These are phyloP conservation scores for Oligia strigilis DNA, from an alignment of 2,888 invertebrate genomes.

Conservation along the genomic window DNA sequence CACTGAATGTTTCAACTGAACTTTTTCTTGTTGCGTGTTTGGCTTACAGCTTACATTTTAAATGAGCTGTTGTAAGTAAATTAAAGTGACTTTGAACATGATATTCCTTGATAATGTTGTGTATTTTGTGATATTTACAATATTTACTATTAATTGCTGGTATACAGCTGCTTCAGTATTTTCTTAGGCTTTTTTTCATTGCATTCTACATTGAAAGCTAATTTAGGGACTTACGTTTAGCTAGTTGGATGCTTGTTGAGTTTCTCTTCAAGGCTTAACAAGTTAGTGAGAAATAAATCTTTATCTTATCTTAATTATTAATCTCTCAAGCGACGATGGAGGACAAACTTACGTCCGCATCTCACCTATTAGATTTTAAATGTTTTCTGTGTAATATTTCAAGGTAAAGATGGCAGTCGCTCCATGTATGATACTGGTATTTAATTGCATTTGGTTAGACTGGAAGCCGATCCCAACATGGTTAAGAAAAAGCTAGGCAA, in stretches of 20 bases:
- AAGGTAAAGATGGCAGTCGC: not conserved
- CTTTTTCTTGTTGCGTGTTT: conserved; percentile 53
- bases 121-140: conserved; percentile 16
- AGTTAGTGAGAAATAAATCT: not conserved
- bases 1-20: conserved; percentile 67
- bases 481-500: not conserved
- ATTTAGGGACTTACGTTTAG: not conserved
- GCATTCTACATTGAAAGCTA: not conserved
- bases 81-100: conserved; percentile 42
- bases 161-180: not conserved
- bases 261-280: not conserved
- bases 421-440: not conserved
- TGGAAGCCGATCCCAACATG: not conserved
- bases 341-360: not conserved
- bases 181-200: conserved; percentile 9
- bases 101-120: conserved; percentile 29
- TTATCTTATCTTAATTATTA: too few species aligned
- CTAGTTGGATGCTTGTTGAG: not conserved
- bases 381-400: not conserved
- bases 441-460: not conserved
- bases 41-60: conserved; percentile 49
- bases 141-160: conserved; percentile 2
- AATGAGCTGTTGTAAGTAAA: conserved; percentile 48
- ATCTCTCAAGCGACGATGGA: not conserved
- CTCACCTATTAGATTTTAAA: too few species aligned